Conservation (phyloP, 2,113 vertebrate genomes). For the Eulemur rufifrons region DNA sequence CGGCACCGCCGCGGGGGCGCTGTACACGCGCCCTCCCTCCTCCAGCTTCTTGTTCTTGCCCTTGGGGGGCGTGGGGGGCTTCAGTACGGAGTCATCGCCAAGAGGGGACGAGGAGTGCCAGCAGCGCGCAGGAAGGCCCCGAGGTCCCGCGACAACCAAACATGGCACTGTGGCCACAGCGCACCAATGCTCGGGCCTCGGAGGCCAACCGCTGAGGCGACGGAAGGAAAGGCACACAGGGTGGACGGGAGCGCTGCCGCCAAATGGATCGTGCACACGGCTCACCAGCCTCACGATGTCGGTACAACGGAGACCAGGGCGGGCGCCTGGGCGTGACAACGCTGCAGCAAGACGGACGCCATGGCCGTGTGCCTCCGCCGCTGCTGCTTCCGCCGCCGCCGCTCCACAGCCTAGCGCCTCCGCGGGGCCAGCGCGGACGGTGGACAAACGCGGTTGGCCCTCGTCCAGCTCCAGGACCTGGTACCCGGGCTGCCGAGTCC, state of each 20-base stretch:
- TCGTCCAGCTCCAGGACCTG: neutral
- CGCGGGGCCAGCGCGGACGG: neutral
- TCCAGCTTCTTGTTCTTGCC: slow-evolving; percentile 97
- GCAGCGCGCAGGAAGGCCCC: slow-evolving; percentile 81
- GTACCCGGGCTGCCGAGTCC: neutral
- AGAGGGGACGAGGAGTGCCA: slow-evolving; percentile 88
- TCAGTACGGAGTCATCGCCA: slow-evolving; percentile 94
- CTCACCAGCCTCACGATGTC: neutral
- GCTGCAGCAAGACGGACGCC: neutral
- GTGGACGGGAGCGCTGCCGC: slow-evolving; percentile 72
- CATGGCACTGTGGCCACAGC: slow-evolving; percentile 44
- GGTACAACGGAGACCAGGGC: neutral
- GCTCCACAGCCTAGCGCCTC: neutral
- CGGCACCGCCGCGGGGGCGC: slow-evolving; percentile 84
- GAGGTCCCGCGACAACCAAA: slow-evolving; percentile 65
- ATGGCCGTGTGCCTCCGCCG: neutral
- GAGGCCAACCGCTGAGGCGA: slow-evolving; percentile 76
- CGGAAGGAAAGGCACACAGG: slow-evolving; percentile 77
- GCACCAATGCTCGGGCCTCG: slow-evolving; percentile 71
- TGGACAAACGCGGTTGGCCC: neutral
- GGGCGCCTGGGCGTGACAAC: no score
- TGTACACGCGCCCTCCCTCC: slow-evolving; percentile 97
- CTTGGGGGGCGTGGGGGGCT: slow-evolving; percentile 94
- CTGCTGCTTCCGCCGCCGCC: neutral
- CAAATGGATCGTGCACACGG: slow-evolving; percentile 61